Percentiles rank a stretch among this genome's conserved stretches.
Conservation (phyloP, 1,140 invertebrate genomes). For the Halyomorpha halys region DNA sequence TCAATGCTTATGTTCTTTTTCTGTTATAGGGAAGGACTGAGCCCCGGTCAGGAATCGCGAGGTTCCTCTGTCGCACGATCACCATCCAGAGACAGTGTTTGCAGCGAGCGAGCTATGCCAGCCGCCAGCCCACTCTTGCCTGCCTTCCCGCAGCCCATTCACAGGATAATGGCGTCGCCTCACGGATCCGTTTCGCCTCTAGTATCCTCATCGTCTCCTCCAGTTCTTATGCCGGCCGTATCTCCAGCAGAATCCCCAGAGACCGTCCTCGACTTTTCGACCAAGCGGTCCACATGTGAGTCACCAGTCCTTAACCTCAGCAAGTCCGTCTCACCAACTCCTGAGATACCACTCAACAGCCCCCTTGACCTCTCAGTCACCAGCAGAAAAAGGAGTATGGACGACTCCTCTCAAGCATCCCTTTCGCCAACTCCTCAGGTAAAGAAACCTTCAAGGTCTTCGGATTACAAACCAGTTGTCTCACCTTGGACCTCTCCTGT, state of each 20-base stretch:
- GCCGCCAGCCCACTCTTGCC: conserved; percentile 39
- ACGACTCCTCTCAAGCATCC: conserved; percentile 50
- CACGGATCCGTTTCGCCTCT: conserved; percentile 47
- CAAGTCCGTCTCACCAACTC: conserved; percentile 40
- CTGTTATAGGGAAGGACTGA: conserved; percentile 59
- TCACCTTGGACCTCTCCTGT: conserved; percentile 67
- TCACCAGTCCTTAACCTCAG: conserved; percentile 53
- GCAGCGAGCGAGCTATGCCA: conserved; percentile 48
- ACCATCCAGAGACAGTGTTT: conserved; percentile 54
- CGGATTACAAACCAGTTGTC: conserved; percentile 52
- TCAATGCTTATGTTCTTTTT: too few relatives aligned
- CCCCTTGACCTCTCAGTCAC: conserved; percentile 69
- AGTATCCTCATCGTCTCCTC: conserved; percentile 48
- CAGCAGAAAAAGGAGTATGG: conserved; percentile 55
- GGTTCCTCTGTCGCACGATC: conserved; percentile 51
- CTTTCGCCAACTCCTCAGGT: conserved; percentile 32
- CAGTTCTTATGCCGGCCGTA: conserved; percentile 39
- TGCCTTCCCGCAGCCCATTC: conserved; percentile 46
- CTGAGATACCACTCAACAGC: conserved; percentile 51
- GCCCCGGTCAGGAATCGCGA: conserved; percentile 65
- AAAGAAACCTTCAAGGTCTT: conserved; percentile 32
- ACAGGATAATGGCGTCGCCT: conserved; percentile 57
- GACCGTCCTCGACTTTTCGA: conserved; percentile 66
- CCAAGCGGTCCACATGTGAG: conserved; percentile 42
- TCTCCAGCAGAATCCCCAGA: conserved; percentile 38